Conservation (phyloP, 2,888 invertebrate genomes). For the Macaria notata region DNA sequence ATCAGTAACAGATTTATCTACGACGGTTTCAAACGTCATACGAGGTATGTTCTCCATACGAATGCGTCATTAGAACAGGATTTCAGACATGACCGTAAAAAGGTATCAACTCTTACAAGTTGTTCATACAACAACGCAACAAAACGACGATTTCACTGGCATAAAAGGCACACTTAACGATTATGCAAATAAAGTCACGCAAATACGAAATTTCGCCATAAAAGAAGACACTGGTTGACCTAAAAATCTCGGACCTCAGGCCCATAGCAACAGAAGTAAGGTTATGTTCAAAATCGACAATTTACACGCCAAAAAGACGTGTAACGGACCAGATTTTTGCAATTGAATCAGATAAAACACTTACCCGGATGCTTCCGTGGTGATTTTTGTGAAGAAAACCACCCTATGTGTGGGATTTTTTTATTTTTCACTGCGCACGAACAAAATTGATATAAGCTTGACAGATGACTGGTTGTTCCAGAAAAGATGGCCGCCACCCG, state of each 20-base stretch:
- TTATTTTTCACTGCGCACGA: constrained; percentile 60
- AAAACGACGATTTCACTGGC: constrained; percentile 32
- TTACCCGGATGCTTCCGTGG: constrained; percentile 80
- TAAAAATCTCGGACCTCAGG: constrained; percentile 48
- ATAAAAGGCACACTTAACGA: constrained; percentile 25
- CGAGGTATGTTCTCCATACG: no score
- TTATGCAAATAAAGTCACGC: constrained; percentile 53
- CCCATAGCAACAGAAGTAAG: constrained; percentile 44
- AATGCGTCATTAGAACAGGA: no score
- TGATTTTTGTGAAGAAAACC: constrained; percentile 55
- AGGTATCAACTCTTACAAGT: neutral
- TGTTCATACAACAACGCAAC: constrained; percentile 4
- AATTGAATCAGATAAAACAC: constrained; percentile 43
- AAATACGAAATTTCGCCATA: constrained; percentile 50
- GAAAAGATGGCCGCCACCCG: constrained; percentile 61
- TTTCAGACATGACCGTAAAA: neutral
- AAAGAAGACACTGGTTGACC: constrained; percentile 71
- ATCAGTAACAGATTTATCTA: no score
- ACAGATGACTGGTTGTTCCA: constrained; percentile 69
- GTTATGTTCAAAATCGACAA: constrained; percentile 44
- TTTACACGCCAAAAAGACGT: constrained; percentile 37
- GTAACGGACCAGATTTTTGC: constrained; percentile 29
- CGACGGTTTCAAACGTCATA: no score
- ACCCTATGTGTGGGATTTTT: constrained; percentile 56
- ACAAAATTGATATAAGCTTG: constrained; percentile 54